Evolutionary conservation across 2,797 vertebrate genomes (phyloP), one percentile per base, ranked within the genome.

Genomic region (Hydrocynus forskahlii): DNA sequence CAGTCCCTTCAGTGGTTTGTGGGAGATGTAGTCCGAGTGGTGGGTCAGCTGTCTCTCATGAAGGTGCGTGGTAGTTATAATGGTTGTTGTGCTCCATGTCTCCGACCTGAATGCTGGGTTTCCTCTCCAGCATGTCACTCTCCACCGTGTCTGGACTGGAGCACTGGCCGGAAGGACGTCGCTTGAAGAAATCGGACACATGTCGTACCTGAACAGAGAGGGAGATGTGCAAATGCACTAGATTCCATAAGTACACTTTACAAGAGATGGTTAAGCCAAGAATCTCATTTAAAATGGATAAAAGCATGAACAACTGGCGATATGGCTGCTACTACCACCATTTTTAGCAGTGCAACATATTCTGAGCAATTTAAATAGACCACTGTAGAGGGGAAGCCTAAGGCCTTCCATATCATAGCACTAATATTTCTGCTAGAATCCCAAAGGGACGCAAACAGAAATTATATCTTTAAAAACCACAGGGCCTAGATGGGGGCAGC

Each of bases 141-240:
- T 92, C 88, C 0, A 48, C 78, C 0, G 72, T 14, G 40, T 90
- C 88, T 0, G 85, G 52, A 76, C 76, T 87, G 0, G 74, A 74
- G 83, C 87, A 86, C 0, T 91, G 91, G 0, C 91, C 90, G 0
- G 90, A 89, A 0, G 95, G 93, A 10, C 95, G 95, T 2, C 87
- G 75, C 89, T 98, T 98, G 85, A 97, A 99, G 92, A 98, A 97
- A 90, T 97, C 96, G 0, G 97, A 97, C 84, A 98, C 89, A 0
- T 94, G 96, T 45, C 74, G 89, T 55, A 98, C 97, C 97, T 99
- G 89, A 29, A 69, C 0, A 23, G 16, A 48, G 52, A 60, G 19
- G 45, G 4, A 70, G n/a, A 64, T 7, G 9, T 12, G 64, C 8
- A 45, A 7, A 50, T 9, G 29, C 40, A 69, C 21, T 5, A 69